Base-by-base conservation (phyloP, 2,888 invertebrate species). In the Stenurella melanura region DNA sequence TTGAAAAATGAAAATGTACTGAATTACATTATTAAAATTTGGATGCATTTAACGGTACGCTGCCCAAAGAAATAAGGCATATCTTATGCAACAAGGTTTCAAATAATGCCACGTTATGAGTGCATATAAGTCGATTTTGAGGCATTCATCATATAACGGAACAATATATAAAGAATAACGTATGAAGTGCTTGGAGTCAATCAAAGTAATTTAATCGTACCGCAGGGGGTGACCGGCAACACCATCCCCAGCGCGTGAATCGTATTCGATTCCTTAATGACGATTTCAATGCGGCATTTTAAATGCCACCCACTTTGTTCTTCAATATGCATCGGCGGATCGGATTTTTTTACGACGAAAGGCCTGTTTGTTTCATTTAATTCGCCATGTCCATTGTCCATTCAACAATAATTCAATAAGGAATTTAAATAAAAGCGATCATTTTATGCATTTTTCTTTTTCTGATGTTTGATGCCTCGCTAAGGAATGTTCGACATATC, bases 191-290 rank as follows among this genome's bases (percentile, higher is more conserved):
- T 50, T 58, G 69, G 56, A 63, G 73, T 79, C 80, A 82, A 79
- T 82, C 79, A 78, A 80, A 79, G 76, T 76, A 82, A 81, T 81
- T 81, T 80, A 80, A 70, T 79, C 66, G 78, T 80, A 74, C 79
- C 69, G 76, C 81, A 69, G 81, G 81, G 79, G 81, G 80, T 75
- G 74, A 54, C 68, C 54, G 50, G 30, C 66, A 68, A 66, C 77
- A 73, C 71, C 76, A 74, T 68, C 80, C 80, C 76, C 77, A 76
- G 58, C 56, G 67, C 38, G 63, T 64, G 64, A 30, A 73, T 73
- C 63, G 68, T 50, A 69, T 74, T 74, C 42, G 67, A 74, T 74
- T 18, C 21, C 60, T 57, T 75, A 75, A 75, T 71, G 75, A 71
- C 64, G 75, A 68, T 56, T 70, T 77, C 73, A 74, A 66, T 73